Percentiles rank a stretch among this genome's conserved stretches.
Conservation (phyloP, 2,113 vertebrate species). For the Erythrolamprus reginae region DNA sequence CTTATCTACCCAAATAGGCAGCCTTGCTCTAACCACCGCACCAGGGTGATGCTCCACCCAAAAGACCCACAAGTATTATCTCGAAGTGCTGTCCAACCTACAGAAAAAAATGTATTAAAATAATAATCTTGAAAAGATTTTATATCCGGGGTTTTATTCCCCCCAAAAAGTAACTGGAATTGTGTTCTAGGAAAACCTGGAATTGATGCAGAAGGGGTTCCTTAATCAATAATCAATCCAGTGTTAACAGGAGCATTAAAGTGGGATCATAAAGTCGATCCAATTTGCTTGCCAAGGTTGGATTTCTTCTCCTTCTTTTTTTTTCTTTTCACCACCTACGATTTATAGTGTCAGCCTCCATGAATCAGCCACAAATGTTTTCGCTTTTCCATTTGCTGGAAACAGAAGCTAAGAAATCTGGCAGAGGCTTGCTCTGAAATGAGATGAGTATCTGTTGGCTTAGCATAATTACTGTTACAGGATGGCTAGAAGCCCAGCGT, state of each 20-base stretch:
- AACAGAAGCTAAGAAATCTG: constrained; percentile 1
- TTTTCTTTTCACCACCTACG: not conserved
- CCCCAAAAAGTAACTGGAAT: not conserved
- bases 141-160: not conserved
- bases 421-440: not conserved
- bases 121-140: not conserved
- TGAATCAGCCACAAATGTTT: constrained; percentile 6
- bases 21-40: not conserved
- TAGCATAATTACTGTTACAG: not conserved
- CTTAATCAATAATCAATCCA: not conserved
- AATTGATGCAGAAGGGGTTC: not conserved
- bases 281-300: not conserved
- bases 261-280: constrained; percentile 6
- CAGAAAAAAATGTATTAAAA: not conserved
- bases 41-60: not conserved
- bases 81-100: not conserved
- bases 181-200: not conserved
- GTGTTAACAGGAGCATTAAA: not conserved
- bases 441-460: not conserved
- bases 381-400: not conserved
- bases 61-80: not conserved
- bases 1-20: not conserved
- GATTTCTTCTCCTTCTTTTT: constrained; percentile 3
- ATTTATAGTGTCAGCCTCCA: not conserved
- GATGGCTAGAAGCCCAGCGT: not conserved